These are phyloP conservation scores for Thalassarche chlororhynchos DNA, from an alignment of 2,113 vertebrate genomes.

Conservation along the genomic window DNA sequence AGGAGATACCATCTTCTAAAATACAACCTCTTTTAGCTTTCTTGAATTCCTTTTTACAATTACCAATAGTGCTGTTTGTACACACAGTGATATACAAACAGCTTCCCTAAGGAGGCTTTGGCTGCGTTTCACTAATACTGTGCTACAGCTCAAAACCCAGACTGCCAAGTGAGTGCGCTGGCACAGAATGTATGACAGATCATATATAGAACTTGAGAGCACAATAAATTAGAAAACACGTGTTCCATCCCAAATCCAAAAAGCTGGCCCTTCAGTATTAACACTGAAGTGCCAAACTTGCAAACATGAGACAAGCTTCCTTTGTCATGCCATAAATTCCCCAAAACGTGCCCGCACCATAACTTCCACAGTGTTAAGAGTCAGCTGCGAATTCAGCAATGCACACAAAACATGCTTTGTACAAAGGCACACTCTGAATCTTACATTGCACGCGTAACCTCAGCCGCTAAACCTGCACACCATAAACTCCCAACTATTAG, in stretches of 20 bases:
- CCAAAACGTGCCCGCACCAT: not conserved
- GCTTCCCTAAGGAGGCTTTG: not conserved
- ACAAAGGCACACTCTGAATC: not conserved
- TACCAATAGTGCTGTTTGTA: not conserved
- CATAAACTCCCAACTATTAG: not conserved
- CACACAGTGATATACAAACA: not conserved
- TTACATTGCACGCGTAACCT: not conserved
- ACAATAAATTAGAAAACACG: not conserved
- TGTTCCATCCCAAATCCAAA: not conserved
- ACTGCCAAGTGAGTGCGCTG: not conserved
- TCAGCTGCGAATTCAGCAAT: not conserved
- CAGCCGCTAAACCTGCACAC: not conserved
- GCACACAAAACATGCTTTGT: not conserved
- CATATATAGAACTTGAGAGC: not conserved
- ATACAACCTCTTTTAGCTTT: not conserved
- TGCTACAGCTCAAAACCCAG: not conserved
- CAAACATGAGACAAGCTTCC: not conserved
- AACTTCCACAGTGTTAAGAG: not conserved
- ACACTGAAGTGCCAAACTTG: not conserved
- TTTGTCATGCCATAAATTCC: not conserved
- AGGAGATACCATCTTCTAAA: not conserved
- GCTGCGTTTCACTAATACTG: conserved; percentile 1
- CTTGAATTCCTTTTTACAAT: not conserved
- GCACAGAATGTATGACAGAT: not conserved
- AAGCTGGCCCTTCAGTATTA: not conserved